Percentiles rank a stretch among this genome's conserved stretches.
Evolutionary conservation across 2,888 invertebrate species (phyloP).

Genomic region (Petrolisthes manimaculis): DNA sequence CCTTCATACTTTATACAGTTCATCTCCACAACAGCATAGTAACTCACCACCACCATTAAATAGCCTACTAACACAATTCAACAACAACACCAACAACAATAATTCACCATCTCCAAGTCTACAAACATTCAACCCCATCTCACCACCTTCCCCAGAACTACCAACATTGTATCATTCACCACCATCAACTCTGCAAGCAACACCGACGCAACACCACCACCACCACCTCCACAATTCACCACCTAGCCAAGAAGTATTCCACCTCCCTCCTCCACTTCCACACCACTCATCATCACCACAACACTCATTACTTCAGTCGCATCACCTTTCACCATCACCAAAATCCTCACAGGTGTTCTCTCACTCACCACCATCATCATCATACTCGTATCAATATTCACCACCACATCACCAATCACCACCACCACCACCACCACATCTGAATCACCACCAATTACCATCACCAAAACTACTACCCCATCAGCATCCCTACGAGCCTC

Average conservation of each 20-base stretch:
- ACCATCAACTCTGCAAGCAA: neutral
- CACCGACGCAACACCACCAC: neutral
- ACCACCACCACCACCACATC: neutral
- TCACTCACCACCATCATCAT: too few species aligned
- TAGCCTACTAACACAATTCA: neutral
- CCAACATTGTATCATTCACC: neutral
- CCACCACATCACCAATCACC: neutral
- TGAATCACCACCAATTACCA: neutral
- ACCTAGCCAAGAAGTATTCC: neutral
- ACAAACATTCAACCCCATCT: neutral
- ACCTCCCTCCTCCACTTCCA: neutral
- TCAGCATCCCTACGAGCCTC: neutral
- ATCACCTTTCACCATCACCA: too few species aligned
- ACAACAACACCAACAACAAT: neutral
- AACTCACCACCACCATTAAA: neutral
- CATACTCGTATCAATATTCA: too few species aligned
- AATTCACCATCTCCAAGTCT: neutral
- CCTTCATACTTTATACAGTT: neutral
- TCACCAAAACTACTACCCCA: neutral
- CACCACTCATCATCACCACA: neutral
- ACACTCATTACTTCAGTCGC: neutral
- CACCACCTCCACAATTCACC: neutral
- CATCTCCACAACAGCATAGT: neutral
- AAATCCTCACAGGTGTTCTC: too few species aligned
- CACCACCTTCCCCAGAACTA: neutral